phyloP scores from a whole-genome alignment of 92 coral and sea anemone species.

The Palythoa grandiflora region DNA sequence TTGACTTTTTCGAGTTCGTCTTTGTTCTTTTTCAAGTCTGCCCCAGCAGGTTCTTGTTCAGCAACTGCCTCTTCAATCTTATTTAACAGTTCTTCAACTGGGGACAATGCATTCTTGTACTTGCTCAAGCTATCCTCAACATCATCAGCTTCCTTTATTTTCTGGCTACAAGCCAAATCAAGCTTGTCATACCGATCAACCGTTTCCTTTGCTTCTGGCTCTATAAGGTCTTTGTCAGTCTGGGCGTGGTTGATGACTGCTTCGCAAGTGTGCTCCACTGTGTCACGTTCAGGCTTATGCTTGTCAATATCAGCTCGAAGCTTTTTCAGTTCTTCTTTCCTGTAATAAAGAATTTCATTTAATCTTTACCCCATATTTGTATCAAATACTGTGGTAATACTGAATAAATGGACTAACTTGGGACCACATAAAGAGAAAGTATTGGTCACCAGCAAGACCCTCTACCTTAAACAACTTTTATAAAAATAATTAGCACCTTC shows the following conservation, averaged over 20 bases:
- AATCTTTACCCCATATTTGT: not conserved
- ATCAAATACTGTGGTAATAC: not conserved
- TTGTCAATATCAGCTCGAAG: slow-evolving; percentile 76
- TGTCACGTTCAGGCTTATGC: slow-evolving; percentile 84
- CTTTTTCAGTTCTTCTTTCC: slow-evolving; percentile 50
- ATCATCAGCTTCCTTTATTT: slow-evolving; percentile 68
- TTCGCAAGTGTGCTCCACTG: slow-evolving; percentile 75
- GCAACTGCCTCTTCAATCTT: slow-evolving; percentile 73
- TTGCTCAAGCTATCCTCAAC: slow-evolving; percentile 61
- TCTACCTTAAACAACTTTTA: too few relatives aligned
- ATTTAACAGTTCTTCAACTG: slow-evolving; percentile 73
- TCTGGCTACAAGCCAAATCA: slow-evolving; percentile 67
- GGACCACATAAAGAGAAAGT: too few relatives aligned
- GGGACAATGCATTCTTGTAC: slow-evolving; percentile 72
- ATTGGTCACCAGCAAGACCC: too few relatives aligned
- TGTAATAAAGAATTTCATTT: not conserved
- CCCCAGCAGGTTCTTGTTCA: slow-evolving; percentile 74
- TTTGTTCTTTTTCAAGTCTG: slow-evolving; percentile 87
- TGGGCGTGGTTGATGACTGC: slow-evolving; percentile 78
- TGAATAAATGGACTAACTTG: too few relatives aligned
- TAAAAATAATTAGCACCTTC: too few relatives aligned
- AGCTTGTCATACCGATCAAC: slow-evolving; percentile 88
- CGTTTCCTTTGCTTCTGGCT: slow-evolving; percentile 74
- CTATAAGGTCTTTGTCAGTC: slow-evolving; percentile 76
- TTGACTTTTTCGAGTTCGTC: slow-evolving; percentile 80